phyloP scores from a whole-genome alignment of 2,888 invertebrate genomes.

The Gasteruption jaculator region DNA sequence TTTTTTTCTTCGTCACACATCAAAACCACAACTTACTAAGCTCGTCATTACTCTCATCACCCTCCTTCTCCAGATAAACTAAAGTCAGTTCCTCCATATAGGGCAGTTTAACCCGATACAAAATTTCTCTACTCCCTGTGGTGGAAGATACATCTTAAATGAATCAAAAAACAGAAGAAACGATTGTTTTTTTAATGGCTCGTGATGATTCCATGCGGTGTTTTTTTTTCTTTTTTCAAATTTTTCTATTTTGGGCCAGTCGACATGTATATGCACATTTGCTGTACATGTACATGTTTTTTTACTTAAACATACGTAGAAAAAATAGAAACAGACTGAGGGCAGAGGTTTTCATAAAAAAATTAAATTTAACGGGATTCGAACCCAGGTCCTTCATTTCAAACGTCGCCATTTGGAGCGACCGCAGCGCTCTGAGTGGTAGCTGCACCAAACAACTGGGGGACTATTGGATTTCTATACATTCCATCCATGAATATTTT shows the following conservation, averaged over 20 bases:
- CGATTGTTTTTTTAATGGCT: conserved; percentile 10
- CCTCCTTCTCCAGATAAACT: conserved; percentile 88
- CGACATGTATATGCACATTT: too few relatives aligned
- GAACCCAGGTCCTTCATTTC: conserved; percentile 10
- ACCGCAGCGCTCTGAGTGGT: too few relatives aligned
- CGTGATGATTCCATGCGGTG: too few relatives aligned
- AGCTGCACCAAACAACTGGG: too few relatives aligned
- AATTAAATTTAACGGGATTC: too few relatives aligned
- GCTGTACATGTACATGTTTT: too few relatives aligned
- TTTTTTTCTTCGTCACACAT: conserved; percentile 21
- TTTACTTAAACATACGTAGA: too few relatives aligned
- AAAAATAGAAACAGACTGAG: not conserved
- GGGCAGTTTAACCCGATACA: conserved; percentile 90
- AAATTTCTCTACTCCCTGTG: conserved; percentile 68
- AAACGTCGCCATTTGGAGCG: too few relatives aligned
- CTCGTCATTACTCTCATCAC: conserved; percentile 54
- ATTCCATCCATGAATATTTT: too few relatives aligned
- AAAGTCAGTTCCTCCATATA: conserved; percentile 91
- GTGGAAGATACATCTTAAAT: conserved; percentile 42
- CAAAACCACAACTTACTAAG: conserved; percentile 45
- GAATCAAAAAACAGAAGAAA: conserved; percentile 22
- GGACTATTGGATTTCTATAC: too few relatives aligned
- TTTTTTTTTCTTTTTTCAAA: not conserved
- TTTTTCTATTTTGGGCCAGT: not conserved
- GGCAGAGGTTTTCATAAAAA: too few relatives aligned